Conservation (phyloP, 1,140 invertebrate species). For the Tribolium madens region DNA sequence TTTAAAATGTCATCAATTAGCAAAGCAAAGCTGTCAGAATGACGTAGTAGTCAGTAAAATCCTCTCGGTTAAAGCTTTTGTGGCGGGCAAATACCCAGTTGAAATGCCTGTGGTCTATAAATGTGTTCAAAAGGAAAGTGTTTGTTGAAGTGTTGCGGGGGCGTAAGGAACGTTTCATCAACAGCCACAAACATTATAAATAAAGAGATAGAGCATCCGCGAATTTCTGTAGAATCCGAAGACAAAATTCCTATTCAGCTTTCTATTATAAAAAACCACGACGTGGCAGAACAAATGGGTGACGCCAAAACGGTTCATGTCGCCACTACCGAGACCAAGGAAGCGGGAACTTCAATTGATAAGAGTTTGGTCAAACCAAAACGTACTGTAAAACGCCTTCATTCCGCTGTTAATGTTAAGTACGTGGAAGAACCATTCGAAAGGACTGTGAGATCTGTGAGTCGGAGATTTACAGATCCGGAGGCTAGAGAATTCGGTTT, state of each 20-base stretch:
- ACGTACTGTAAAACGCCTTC: not conserved
- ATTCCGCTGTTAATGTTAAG: not conserved
- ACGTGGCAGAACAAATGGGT: not conserved
- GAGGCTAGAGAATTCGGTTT: not conserved
- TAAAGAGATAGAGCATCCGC: not conserved
- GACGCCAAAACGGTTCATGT: not conserved
- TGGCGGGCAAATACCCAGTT: slow-evolving; percentile 1
- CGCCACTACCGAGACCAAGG: not conserved
- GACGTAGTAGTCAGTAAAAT: not conserved
- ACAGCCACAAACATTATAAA: not conserved
- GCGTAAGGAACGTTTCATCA: slow-evolving; percentile 5
- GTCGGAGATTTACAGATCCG: not conserved
- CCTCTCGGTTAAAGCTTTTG: not conserved
- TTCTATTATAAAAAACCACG: not conserved
- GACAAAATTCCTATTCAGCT: not conserved
- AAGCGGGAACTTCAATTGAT: slow-evolving; percentile 2
- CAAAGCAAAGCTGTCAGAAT: not conserved
- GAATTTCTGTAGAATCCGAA: not conserved
- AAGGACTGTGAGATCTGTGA: not conserved
- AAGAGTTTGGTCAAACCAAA: not conserved
- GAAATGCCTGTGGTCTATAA: slow-evolving; percentile 31
- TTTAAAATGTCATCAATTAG: too few species aligned
- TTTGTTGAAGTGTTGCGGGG: slow-evolving; percentile 21
- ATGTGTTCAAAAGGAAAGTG: slow-evolving; percentile 31
- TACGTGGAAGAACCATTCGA: not conserved